A percentile compares a stretch with the other conserved stretches of the same genome.
These are phyloP conservation scores for Erythrolamprus reginae DNA, from an alignment of 2,113 vertebrate genomes.

Conservation along the genomic window DNA sequence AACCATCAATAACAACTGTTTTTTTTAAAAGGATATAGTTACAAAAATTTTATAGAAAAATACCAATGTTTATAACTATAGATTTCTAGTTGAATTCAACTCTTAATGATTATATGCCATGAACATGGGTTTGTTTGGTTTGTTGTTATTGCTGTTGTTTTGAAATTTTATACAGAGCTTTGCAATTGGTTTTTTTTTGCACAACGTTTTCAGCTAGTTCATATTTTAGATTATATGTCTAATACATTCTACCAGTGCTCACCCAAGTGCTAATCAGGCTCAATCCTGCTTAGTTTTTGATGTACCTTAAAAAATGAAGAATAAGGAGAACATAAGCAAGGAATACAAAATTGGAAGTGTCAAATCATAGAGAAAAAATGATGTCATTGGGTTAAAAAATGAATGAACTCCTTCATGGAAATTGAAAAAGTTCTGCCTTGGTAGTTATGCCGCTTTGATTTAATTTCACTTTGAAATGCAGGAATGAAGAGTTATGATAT, in stretches of 20 bases:
- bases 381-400: constrained; percentile 43
- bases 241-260: background rate
- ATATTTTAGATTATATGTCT: background rate
- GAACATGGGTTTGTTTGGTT: background rate
- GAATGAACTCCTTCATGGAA: constrained; percentile 38
- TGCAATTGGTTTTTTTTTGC: background rate
- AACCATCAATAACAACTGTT: constrained; percentile 28
- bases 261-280: background rate
- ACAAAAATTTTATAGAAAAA: background rate
- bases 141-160: background rate
- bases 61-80: background rate
- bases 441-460: constrained; percentile 44
- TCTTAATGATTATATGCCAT: background rate
- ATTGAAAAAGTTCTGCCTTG: constrained; percentile 31
- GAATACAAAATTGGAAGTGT: constrained; percentile 47
- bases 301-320: constrained; percentile 26
- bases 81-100: background rate
- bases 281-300: background rate
- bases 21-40: constrained; percentile 13
- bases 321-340: constrained; percentile 30
- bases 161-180: background rate
- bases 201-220: background rate
- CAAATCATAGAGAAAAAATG: constrained; percentile 36
- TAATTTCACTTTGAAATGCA: constrained; percentile 35
- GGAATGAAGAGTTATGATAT: constrained; percentile 48